Evolutionary conservation across 2,888 invertebrate genomes (phyloP).

Genomic region (Cephus spinipes): DNA sequence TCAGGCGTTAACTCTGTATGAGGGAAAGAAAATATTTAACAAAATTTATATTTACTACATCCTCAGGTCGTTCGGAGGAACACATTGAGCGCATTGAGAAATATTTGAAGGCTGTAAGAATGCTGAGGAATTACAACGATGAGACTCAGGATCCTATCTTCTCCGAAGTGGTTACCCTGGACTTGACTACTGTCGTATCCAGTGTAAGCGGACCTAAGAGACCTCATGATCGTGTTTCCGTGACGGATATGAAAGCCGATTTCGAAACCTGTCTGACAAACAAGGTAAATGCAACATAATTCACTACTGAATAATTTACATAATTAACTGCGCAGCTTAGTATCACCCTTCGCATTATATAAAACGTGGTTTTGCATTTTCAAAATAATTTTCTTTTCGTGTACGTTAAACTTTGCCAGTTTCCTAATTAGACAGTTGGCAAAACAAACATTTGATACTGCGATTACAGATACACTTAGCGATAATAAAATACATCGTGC

Average conservation of each 20-base stretch:
- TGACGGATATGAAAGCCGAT: conserved; percentile 90
- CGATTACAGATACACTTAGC: neutral
- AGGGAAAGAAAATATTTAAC: neutral
- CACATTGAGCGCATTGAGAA: conserved; percentile 83
- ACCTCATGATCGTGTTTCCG: conserved; percentile 95
- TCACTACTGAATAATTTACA: neutral
- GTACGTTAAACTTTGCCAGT: neutral
- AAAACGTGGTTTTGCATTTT: neutral
- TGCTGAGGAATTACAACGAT: conserved; percentile 86
- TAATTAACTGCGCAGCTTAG: neutral
- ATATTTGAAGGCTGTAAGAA: conserved; percentile 84
- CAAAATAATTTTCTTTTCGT: neutral
- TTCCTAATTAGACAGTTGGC: neutral
- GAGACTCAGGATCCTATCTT: conserved; percentile 84
- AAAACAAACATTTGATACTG: too few relatives aligned
- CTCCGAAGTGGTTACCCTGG: conserved; percentile 87
- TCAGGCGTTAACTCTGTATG: neutral
- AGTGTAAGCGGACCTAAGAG: conserved; percentile 97
- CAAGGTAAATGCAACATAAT: conserved; percentile 74
- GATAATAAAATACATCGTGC: neutral
- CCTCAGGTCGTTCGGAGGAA: conserved; percentile 81
- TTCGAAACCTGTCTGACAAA: conserved; percentile 86
- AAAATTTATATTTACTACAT: conserved; percentile 20
- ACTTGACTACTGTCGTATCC: conserved; percentile 89
- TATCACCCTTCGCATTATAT: neutral